Conservation (phyloP, 2,113 vertebrate species). For the Felis chaus region DNA sequence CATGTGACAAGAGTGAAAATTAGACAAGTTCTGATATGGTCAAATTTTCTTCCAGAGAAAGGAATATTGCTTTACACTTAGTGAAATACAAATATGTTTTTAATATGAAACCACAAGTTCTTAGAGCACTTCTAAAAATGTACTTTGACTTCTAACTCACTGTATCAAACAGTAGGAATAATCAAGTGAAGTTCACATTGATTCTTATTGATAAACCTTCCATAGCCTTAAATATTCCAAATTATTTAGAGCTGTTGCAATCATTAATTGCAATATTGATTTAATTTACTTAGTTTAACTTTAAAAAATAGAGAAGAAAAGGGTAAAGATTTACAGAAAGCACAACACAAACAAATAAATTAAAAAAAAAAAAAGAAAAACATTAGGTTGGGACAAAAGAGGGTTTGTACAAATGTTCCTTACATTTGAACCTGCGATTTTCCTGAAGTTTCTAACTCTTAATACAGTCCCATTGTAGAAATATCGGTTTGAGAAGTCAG, state of each 20-base stretch:
- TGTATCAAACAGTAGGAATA: background rate
- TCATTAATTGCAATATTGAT: background rate
- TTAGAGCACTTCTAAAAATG: background rate
- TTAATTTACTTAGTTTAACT: background rate
- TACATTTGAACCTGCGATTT: constrained; percentile 8
- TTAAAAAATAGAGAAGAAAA: background rate
- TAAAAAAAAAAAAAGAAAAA: constrained; percentile 22
- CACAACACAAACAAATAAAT: background rate
- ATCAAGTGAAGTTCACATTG: background rate
- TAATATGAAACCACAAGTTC: background rate
- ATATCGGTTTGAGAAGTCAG: background rate
- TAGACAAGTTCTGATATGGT: background rate
- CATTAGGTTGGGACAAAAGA: background rate
- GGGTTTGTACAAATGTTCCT: background rate
- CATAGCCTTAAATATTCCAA: background rate
- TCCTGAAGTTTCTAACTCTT: constrained; percentile 7
- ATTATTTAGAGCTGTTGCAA: background rate
- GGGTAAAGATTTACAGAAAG: background rate
- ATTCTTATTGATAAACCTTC: background rate
- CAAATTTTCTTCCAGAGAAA: constrained; percentile 22
- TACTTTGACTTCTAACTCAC: background rate
- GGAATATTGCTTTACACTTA: background rate
- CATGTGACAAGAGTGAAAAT: background rate
- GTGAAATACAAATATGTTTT: background rate
- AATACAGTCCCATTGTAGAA: background rate